These are phyloP conservation scores for Nyctibius grandis DNA, from an alignment of 2,797 vertebrate genomes.

Conservation along the genomic window DNA sequence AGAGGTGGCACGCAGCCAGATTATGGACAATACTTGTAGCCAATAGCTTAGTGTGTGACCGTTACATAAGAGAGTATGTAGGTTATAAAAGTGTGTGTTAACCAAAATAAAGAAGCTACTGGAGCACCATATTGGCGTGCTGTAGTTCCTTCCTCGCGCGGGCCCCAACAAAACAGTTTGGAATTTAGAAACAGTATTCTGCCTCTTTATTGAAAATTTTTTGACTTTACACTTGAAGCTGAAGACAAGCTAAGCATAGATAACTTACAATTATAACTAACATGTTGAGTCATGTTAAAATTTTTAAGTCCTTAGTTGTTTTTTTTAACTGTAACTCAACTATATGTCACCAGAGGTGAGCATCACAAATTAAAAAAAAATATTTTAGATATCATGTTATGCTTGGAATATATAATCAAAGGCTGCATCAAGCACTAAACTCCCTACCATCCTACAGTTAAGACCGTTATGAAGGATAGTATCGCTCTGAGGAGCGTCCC, in stretches of 20 bases:
- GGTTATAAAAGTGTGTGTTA: too few species aligned
- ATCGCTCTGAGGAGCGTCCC: background rate
- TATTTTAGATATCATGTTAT: background rate
- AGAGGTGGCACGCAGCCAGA: too few species aligned
- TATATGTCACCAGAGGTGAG: background rate
- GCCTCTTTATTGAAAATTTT: background rate
- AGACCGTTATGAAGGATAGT: background rate
- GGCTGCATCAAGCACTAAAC: background rate
- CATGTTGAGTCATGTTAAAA: background rate
- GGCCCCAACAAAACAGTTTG: too few species aligned
- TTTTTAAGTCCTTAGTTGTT: background rate
- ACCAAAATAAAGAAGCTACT: too few species aligned
- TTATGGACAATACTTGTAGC: too few species aligned
- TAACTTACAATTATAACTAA: background rate
- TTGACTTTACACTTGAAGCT: background rate
- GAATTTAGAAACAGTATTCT: background rate
- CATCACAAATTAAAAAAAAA: background rate
- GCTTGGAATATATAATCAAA: background rate
- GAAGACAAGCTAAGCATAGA: background rate
- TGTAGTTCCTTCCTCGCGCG: too few species aligned
- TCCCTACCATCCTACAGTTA: background rate
- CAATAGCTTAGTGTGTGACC: too few species aligned
- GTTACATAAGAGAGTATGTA: too few species aligned
- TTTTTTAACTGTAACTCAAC: too few species aligned
- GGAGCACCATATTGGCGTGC: too few species aligned